A percentile compares a stretch with the other conserved stretches of the same genome.
phyloP scores from a whole-genome alignment of 2,113 vertebrate species.

The Equus quagga region DNA sequence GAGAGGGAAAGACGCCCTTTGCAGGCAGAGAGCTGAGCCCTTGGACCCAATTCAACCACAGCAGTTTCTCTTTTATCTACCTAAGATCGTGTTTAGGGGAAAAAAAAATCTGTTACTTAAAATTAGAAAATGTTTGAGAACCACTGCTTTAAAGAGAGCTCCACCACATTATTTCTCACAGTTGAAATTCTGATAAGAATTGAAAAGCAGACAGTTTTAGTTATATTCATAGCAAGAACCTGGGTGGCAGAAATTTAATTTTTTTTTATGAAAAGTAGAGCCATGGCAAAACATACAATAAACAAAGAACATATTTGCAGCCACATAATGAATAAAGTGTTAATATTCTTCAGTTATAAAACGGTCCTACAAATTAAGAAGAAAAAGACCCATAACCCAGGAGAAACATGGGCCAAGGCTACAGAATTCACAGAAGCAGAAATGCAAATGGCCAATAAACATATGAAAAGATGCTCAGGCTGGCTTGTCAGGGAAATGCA shows the following conservation, averaged over 20 bases:
- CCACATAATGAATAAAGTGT: conserved; percentile 20
- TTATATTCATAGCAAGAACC: conserved; percentile 6
- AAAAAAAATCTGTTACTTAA: not conserved
- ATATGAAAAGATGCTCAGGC: conserved; percentile 69
- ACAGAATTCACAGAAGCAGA: conserved; percentile 38
- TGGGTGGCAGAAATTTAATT: not conserved
- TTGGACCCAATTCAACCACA: not conserved
- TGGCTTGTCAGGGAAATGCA: conserved; percentile 74
- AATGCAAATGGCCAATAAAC: conserved; percentile 68
- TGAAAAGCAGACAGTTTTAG: not conserved
- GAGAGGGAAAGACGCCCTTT: not conserved
- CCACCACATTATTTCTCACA: not conserved
- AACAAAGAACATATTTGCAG: conserved; percentile 7
- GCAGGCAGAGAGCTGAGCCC: not conserved
- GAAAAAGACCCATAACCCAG: conserved; percentile 31
- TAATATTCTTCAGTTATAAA: conserved; percentile 42
- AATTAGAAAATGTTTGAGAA: conserved; percentile 35
- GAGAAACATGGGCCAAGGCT: not conserved
- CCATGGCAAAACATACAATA: not conserved
- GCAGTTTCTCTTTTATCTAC: not conserved
- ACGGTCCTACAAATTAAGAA: conserved; percentile 20
- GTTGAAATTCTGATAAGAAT: not conserved
- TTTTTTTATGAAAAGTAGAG: conserved; percentile 29
- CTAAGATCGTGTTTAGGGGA: not conserved
- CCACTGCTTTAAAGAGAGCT: not conserved